Percentiles rank a stretch among this genome's conserved stretches.
Conservation (phyloP, 2,797 vertebrate genomes). For the Austrolebias charrua region DNA sequence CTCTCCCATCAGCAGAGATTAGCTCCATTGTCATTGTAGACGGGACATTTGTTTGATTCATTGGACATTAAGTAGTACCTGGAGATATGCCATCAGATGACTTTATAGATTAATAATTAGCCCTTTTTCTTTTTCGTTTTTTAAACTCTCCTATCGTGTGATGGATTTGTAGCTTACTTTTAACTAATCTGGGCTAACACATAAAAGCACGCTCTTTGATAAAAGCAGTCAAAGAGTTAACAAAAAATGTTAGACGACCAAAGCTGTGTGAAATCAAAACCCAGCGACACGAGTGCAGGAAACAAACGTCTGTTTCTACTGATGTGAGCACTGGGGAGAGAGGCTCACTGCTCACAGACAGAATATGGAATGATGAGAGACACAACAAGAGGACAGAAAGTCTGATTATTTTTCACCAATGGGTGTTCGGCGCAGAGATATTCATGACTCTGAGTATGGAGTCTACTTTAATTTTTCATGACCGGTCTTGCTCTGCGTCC, state of each 20-base stretch:
- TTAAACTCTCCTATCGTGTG: constrained; percentile 6
- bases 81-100: constrained; percentile 37
- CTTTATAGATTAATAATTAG: constrained; percentile 31
- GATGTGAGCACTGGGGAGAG: constrained; percentile 7
- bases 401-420: constrained; percentile 53
- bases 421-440: constrained; percentile 47
- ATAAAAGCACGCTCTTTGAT: no score
- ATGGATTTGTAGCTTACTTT: neutral
- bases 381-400: constrained; percentile 7
- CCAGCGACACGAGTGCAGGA: neutral
- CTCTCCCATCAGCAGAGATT: constrained; percentile 58
- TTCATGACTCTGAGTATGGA: constrained; percentile 64
- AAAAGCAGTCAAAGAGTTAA: constrained; percentile 20
- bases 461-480: constrained; percentile 54
- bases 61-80: constrained; percentile 47
- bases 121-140: neutral
- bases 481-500: constrained; percentile 24
- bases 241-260: constrained; percentile 20
- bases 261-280: constrained; percentile 23
- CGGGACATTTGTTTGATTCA: constrained; percentile 56
- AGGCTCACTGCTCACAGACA: constrained; percentile 16
- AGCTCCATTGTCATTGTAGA: constrained; percentile 52
- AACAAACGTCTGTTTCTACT: constrained; percentile 23
- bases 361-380: constrained; percentile 39
- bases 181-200: neutral